Conservation (phyloP, 2,113 vertebrate genomes). For the Dendrocopos noguchii region DNA sequence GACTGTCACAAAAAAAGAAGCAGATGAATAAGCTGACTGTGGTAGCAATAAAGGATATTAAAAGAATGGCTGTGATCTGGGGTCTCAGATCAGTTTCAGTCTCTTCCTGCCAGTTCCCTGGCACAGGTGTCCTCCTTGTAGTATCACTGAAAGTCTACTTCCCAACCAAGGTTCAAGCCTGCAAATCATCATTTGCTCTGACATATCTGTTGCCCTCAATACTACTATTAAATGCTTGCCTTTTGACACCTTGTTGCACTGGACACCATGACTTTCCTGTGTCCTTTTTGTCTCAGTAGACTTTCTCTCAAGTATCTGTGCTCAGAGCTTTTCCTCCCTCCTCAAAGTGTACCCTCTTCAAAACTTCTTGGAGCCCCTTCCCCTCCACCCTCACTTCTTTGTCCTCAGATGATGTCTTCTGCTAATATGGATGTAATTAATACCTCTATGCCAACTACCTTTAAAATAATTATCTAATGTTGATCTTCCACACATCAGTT, state of each 20-base stretch:
- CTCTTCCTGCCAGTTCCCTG: not conserved
- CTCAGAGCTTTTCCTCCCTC: not conserved
- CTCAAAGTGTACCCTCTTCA: not conserved
- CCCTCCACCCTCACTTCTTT: not conserved
- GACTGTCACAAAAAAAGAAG: not conserved
- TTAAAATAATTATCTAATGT: constrained; percentile 11
- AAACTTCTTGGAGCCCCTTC: not conserved
- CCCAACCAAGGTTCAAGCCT: not conserved
- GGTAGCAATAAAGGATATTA: not conserved
- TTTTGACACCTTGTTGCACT: not conserved
- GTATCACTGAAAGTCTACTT: not conserved
- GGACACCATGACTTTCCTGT: not conserved
- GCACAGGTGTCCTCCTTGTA: not conserved
- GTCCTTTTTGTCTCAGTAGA: not conserved
- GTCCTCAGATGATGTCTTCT: constrained; percentile 1
- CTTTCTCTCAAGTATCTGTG: not conserved
- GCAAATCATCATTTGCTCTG: not conserved
- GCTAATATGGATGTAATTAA: not conserved
- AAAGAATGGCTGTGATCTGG: not conserved
- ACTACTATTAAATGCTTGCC: not conserved
- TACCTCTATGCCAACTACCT: not conserved
- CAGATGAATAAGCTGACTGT: not conserved
- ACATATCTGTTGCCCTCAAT: not conserved
- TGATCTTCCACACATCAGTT: not conserved
- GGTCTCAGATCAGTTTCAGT: not conserved